Base-by-base conservation (phyloP, 2,113 vertebrate species). In the Mustelus asterias region DNA sequence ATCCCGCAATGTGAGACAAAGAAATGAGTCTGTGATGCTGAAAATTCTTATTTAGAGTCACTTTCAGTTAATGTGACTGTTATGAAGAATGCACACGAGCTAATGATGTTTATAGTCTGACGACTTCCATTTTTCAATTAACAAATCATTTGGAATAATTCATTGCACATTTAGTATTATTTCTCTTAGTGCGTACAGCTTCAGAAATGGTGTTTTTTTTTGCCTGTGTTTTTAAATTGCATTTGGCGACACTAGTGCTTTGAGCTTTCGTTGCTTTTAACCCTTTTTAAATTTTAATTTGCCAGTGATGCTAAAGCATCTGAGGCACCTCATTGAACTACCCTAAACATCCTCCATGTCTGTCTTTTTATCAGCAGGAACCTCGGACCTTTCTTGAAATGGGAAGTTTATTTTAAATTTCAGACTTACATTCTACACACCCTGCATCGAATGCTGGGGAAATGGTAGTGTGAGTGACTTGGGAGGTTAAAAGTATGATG, bases 51-150 rank as follows among this genome's bases (percentile, higher is more conserved):
- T 98, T 98, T 98, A 98, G 98, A 98, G 98, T 98, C 98, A 98
- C 98, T 97, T 96, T 97, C 97, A 97, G 96, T 72, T 96, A 97
- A 0, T 86, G 97, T 97, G 98, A 98, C 98, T 98, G 97, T 96
- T 96, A 97, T 97, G 97, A 95, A 97, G 96, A 96, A 96, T 96
- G 93, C 95, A 96, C 97, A 96, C 97, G 97, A 96, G 70, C 96
- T 97, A 96, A 97, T 97, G 97, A 97, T 97, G 97, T 97, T 98
- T 98, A 98, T 97, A 98, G 98, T 98, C 98, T 97, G 96, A 96
- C 97, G 97, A 98, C 98, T 98, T 96, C 97, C 97, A 97, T 97
- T 96, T 88, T 97, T 97, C 97, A 96, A 97, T 97, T 96, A 97
- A 97, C 97, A 97, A 96, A 96, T 95, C 94, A 97, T 96, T 97